Percentiles rank a stretch among this genome's conserved stretches.
phyloP scores from a whole-genome alignment of 1,140 invertebrate species.

The Radopholus similis region DNA sequence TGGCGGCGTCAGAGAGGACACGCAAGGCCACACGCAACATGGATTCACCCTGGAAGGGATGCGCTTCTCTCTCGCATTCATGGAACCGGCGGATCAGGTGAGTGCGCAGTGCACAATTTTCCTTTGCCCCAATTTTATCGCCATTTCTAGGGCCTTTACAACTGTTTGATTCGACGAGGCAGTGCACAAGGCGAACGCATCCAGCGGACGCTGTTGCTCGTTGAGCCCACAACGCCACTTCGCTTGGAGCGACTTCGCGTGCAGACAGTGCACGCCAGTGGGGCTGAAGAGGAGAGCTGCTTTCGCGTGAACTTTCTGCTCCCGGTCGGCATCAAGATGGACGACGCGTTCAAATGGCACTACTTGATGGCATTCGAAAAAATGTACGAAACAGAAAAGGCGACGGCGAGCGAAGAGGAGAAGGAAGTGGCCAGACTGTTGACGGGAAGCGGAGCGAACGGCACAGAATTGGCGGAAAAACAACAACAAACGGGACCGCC shows the following conservation, averaged over 20 bases:
- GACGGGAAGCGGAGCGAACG: no score
- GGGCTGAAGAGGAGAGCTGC: not conserved
- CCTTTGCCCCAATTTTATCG: no score
- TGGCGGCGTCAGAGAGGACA: no score
- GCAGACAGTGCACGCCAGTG: not conserved
- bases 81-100: not conserved
- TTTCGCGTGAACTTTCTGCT: not conserved
- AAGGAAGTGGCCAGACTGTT: no score
- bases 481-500: no score
- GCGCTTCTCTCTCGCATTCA: not conserved
- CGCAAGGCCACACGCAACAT: no score
- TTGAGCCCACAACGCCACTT: not conserved
- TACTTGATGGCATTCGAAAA: not conserved
- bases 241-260: not conserved
- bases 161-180: not conserved
- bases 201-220: not conserved
- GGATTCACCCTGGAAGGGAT: not conserved
- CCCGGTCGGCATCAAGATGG: not conserved
- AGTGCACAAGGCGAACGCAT: not conserved
- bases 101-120: no score
- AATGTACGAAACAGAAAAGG: not conserved
- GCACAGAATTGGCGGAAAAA: no score
- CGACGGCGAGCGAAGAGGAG: not conserved
- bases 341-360: not conserved
- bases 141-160: not conserved